A percentile compares a stretch with the other conserved stretches of the same genome.
Evolutionary conservation across 2,113 vertebrate species (phyloP).

Genomic region (Pampusana beccarii): DNA sequence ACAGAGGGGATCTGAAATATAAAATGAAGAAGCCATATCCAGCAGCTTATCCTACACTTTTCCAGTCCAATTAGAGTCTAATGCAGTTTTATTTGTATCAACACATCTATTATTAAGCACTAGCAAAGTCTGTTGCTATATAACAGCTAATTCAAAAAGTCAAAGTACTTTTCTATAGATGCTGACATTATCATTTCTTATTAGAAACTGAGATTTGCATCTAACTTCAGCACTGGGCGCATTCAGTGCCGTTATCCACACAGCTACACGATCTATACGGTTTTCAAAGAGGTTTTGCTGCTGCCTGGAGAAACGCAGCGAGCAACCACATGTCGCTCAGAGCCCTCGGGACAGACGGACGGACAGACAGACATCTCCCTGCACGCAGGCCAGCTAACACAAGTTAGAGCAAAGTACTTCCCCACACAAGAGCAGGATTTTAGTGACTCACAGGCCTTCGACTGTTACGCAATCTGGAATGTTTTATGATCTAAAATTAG

Average conservation of each 20-base stretch:
- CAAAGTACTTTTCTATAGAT: not conserved
- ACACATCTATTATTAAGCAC: not conserved
- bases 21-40: not conserved
- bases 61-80: not conserved
- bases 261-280: no score
- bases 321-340: not conserved
- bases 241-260: accelerated
- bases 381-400: not conserved
- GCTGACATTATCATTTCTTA: not conserved
- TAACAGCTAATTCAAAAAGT: not conserved
- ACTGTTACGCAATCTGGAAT: not conserved
- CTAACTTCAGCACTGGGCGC: not conserved
- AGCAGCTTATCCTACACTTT: not conserved
- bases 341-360: not conserved
- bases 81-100: not conserved
- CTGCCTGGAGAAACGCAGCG: accelerated
- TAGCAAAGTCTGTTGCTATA: not conserved
- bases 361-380: accelerated
- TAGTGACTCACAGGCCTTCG: not conserved
- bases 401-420: not conserved
- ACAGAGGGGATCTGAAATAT: slow-evolving; percentile 13
- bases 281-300: not conserved
- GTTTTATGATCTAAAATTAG: not conserved
- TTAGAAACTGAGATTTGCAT: not conserved
- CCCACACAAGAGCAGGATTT: not conserved